These are phyloP conservation scores for Coreoperca whiteheadi DNA, from an alignment of 2,113 vertebrate species.

Conservation along the genomic window DNA sequence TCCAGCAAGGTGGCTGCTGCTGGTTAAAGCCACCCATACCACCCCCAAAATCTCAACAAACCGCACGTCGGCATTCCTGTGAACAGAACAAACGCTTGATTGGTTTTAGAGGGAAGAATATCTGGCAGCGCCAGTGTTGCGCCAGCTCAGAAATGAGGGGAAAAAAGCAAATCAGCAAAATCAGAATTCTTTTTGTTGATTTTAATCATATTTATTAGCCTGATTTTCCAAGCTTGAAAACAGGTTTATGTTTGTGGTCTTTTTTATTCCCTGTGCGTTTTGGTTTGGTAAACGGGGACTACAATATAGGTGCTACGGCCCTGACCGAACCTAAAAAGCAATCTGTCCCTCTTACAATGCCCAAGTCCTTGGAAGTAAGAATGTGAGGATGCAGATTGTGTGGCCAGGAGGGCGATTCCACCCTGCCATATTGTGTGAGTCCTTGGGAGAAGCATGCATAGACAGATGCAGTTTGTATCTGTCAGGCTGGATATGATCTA, in stretches of 20 bases:
- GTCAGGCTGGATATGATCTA: constrained; percentile 83
- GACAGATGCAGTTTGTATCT: constrained; percentile 85
- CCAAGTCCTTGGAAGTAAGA: constrained; percentile 59
- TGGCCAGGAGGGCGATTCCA: constrained; percentile 68
- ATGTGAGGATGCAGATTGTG: constrained; percentile 65
- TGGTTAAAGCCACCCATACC: background rate
- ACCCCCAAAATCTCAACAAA: background rate
- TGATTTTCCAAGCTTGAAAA: background rate
- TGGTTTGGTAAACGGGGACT: background rate
- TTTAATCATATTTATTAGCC: background rate
- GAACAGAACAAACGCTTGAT: background rate
- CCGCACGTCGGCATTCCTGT: background rate
- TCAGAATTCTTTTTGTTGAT: too few species aligned
- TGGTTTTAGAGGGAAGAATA: background rate
- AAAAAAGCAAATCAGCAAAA: background rate
- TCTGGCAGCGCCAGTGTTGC: background rate
- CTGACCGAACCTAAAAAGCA: constrained; percentile 2
- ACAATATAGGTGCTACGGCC: background rate
- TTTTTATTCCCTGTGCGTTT: background rate
- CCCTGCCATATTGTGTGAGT: constrained; percentile 79
- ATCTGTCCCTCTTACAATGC: constrained; percentile 16
- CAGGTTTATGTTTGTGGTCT: background rate
- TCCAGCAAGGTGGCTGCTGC: background rate
- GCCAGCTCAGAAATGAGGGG: background rate
- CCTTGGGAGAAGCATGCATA: constrained; percentile 80